These are phyloP conservation scores for Cyprinus carpio DNA, from an alignment of 2,113 vertebrate species.

Conservation along the genomic window DNA sequence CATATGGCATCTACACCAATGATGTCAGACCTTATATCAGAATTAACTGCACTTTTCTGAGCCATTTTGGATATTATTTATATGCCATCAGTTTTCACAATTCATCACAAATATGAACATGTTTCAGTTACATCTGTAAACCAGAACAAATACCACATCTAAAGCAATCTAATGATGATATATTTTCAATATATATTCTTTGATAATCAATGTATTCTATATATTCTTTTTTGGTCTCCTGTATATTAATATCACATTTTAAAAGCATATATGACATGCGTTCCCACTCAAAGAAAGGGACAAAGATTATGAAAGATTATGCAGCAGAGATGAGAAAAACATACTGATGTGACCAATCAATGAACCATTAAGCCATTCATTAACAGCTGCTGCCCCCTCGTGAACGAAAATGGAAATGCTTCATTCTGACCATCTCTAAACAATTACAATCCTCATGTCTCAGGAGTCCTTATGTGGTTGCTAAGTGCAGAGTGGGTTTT, in stretches of 20 bases:
- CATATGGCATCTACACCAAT: too few relatives aligned
- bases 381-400: slow-evolving; percentile 46
- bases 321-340: neutral
- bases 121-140: too few relatives aligned
- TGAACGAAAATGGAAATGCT: slow-evolving; percentile 3
- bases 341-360: neutral
- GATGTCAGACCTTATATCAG: neutral
- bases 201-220: too few relatives aligned
- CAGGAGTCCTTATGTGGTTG: neutral
- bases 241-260: neutral
- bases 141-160: neutral
- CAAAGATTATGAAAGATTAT: neutral
- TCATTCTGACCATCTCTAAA: neutral
- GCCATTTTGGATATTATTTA: neutral
- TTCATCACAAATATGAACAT: too few relatives aligned
- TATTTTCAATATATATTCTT: too few relatives aligned
- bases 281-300: neutral
- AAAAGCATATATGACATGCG: neutral
- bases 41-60: neutral
- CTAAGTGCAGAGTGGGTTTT: neutral
- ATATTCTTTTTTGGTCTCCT: neutral
- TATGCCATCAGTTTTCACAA: too few relatives aligned
- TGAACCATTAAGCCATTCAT: neutral
- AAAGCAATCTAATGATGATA: too few relatives aligned
- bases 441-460: neutral